Conservation (phyloP, 1,140 invertebrate genomes). For the Drosophila sproati region DNA sequence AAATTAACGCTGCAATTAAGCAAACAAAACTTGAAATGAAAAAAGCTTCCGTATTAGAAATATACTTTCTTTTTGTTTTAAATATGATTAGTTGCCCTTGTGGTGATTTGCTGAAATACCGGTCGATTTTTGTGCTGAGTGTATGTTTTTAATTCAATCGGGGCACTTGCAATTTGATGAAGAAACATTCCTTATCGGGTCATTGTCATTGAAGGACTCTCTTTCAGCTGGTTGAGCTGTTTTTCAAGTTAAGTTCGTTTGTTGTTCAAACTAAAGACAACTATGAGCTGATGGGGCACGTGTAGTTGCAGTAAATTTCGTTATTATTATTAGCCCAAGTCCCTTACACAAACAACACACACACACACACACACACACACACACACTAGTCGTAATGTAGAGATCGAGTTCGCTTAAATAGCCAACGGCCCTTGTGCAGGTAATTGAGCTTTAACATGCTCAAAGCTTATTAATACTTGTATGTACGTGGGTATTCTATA, state of each 20-base stretch:
- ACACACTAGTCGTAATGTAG: constrained; percentile 16
- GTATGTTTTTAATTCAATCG: background rate
- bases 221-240: background rate
- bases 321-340: constrained; percentile 29
- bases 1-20: too few species aligned
- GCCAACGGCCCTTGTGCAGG: constrained; percentile 48
- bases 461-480: constrained; percentile 68
- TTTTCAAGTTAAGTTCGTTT: constrained; percentile 4
- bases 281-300: constrained; percentile 11
- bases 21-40: too few species aligned
- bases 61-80: too few species aligned
- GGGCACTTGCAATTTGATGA: background rate
- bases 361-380: background rate
- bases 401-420: constrained; percentile 41
- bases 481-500: constrained; percentile 33
- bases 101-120: too few species aligned
- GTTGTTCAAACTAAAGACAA: background rate
- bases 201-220: background rate
- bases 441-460: constrained; percentile 68
- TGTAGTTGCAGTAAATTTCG: constrained; percentile 32
- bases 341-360: constrained; percentile 4
- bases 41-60: too few species aligned
- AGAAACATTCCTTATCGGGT: background rate
- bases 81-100: too few species aligned
- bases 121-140: background rate